phyloP scores from a whole-genome alignment of 30 jellyfish, hydroid and myxozoan genomes.

The Aurelia coerulea region DNA sequence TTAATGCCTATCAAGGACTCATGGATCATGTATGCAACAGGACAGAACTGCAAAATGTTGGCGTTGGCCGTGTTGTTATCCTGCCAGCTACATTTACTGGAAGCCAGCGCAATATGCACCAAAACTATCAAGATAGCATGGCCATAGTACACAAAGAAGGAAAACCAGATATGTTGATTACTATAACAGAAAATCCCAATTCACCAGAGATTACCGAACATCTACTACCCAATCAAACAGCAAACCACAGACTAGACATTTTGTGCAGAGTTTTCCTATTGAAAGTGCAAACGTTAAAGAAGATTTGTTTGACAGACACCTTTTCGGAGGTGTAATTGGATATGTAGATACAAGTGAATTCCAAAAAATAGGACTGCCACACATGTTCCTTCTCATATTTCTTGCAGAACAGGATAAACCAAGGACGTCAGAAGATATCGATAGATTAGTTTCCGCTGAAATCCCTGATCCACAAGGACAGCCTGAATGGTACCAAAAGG shows the following conservation, averaged over 20 bases:
- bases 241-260: slow-evolving; percentile 31
- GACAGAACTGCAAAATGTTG: neutral
- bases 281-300: slow-evolving; percentile 12
- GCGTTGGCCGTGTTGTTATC: slow-evolving; percentile 50
- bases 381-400: neutral
- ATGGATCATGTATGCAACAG: neutral
- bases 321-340: slow-evolving; percentile 42
- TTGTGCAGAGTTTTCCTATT: slow-evolving; percentile 25
- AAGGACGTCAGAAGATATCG: neutral
- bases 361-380: slow-evolving; percentile 55
- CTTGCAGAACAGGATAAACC: neutral
- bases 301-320: slow-evolving; percentile 14
- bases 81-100: slow-evolving; percentile 39
- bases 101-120: slow-evolving; percentile 47
- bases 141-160: neutral
- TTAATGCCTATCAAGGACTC: neutral
- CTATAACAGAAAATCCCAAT: neutral
- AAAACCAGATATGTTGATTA: neutral
- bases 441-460: slow-evolving; percentile 11
- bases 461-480: neutral
- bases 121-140: slow-evolving; percentile 64
- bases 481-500: neutral
- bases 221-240: neutral
- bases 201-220: neutral
- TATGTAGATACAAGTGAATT: slow-evolving; percentile 44